Percentiles rank a stretch among this genome's conserved stretches.
Conservation (phyloP, 2,113 vertebrate genomes). For the Oryzias celebensis region DNA sequence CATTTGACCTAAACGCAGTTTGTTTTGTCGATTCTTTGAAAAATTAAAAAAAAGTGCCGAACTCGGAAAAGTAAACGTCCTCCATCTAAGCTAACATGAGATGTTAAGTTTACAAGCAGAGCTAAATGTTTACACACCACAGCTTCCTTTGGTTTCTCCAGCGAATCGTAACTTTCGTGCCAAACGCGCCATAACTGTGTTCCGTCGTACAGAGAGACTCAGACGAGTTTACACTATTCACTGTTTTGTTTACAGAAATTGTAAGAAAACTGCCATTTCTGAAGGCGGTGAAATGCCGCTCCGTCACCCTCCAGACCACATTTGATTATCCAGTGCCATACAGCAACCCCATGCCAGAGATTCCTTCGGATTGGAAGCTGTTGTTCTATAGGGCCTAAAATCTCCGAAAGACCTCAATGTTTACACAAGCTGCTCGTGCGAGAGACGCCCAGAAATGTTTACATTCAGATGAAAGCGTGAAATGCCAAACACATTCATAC, state of each 20-base stretch:
- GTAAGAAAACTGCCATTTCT: slow-evolving; percentile 42
- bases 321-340: slow-evolving; percentile 37
- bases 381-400: slow-evolving; percentile 25
- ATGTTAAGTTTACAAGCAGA: slow-evolving; percentile 69
- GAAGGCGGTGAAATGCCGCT: slow-evolving; percentile 11
- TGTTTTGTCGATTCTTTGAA: slow-evolving; percentile 26
- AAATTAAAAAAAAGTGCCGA: slow-evolving; percentile 69
- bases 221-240: slow-evolving; percentile 52
- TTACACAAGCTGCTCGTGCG: slow-evolving; percentile 65
- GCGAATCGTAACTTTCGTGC: slow-evolving; percentile 36
- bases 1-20: slow-evolving; percentile 47
- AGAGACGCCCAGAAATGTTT: slow-evolving; percentile 57
- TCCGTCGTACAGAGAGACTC: slow-evolving; percentile 1
- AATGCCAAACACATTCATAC: slow-evolving; percentile 34
- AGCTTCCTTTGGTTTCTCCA: slow-evolving; percentile 30
- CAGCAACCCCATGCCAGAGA: slow-evolving; percentile 5
- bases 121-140: slow-evolving; percentile 74
- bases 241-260: slow-evolving; percentile 62
- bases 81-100: slow-evolving; percentile 15
- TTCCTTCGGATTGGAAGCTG: slow-evolving; percentile 29
- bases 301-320: slow-evolving; percentile 22
- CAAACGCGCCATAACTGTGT: slow-evolving; percentile 25
- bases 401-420: slow-evolving; percentile 60
- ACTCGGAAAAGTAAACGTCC: slow-evolving; percentile 22
- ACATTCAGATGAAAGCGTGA: slow-evolving; percentile 43